Percentiles rank a stretch among this genome's conserved stretches.
Evolutionary conservation across 2,888 invertebrate species (phyloP).

Genomic region (Altica lythri): DNA sequence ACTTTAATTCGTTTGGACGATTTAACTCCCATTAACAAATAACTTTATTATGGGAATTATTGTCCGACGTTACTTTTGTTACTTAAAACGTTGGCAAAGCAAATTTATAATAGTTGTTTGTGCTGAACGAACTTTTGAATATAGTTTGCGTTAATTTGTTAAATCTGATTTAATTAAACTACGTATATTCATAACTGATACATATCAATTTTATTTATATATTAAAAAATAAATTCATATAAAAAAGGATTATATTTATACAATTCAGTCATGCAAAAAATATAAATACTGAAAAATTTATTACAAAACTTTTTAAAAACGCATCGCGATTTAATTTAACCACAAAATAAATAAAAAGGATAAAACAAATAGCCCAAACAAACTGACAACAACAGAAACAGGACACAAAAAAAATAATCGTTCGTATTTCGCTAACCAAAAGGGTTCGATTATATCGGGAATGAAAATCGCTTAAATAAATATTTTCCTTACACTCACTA

Average conservation of each 20-base stretch:
- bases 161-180: too few relatives aligned
- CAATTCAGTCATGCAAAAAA: too few relatives aligned
- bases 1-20: slow-evolving; percentile 46
- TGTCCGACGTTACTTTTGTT: slow-evolving; percentile 8
- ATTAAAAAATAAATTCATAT: too few relatives aligned
- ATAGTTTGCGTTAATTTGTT: too few relatives aligned
- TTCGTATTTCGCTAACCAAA: not conserved
- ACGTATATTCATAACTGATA: too few relatives aligned
- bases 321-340: too few relatives aligned
- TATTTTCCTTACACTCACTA: slow-evolving; percentile 12
- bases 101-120: slow-evolving; percentile 23
- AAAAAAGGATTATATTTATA: too few relatives aligned
- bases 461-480: slow-evolving; percentile 19
- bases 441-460: not conserved
- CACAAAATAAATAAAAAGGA: too few relatives aligned
- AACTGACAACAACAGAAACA: not conserved
- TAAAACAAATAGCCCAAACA: not conserved
- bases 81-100: not conserved
- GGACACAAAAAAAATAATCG: slow-evolving; percentile 6
- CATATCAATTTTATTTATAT: too few relatives aligned
- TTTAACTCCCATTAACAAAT: slow-evolving; percentile 47
- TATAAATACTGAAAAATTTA: too few relatives aligned
- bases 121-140: too few relatives aligned
- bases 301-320: too few relatives aligned
- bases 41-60: slow-evolving; percentile 21